A percentile compares a stretch with the other conserved stretches of the same genome.
Evolutionary conservation across 2,888 invertebrate species (phyloP).

Genomic region (Lasioglossum lativentre): DNA sequence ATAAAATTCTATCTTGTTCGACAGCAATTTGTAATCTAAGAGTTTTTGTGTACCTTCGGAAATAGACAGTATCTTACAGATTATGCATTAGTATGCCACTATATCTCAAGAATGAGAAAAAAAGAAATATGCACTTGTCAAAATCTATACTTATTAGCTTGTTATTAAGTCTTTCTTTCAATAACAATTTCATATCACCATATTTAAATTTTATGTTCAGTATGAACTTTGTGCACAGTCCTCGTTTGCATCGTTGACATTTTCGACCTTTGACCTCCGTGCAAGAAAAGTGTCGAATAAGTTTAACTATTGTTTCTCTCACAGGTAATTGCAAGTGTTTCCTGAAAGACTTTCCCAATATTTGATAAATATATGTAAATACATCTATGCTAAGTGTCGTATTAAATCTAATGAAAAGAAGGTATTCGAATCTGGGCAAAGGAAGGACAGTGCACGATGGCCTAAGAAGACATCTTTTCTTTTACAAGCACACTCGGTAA

Average conservation of each 20-base stretch:
- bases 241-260: constrained; percentile 60
- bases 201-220: constrained; percentile 62
- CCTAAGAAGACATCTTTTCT: constrained; percentile 69
- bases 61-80: constrained; percentile 56
- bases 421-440: constrained; percentile 56
- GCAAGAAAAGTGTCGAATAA: constrained; percentile 24
- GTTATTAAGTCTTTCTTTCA: constrained; percentile 60
- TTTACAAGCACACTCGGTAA: constrained; percentile 76
- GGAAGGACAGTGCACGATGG: constrained; percentile 75
- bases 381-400: constrained; percentile 26
- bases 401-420: constrained; percentile 47
- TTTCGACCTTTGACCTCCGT: constrained; percentile 23
- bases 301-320: background rate
- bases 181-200: constrained; percentile 67
- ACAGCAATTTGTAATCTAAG: constrained; percentile 42
- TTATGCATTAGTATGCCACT: constrained; percentile 51
- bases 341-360: constrained; percentile 35
- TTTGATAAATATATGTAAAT: constrained; percentile 37
- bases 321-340: constrained; percentile 12
- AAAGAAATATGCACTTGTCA: constrained; percentile 67
- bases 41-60: constrained; percentile 40
- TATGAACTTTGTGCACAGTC: constrained; percentile 68
- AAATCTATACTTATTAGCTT: constrained; percentile 67
- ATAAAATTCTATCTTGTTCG: constrained; percentile 65
- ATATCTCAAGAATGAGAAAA: constrained; percentile 51